These are phyloP conservation scores for Spheniscus humboldti DNA, from an alignment of 2,797 vertebrate species.

Conservation along the genomic window DNA sequence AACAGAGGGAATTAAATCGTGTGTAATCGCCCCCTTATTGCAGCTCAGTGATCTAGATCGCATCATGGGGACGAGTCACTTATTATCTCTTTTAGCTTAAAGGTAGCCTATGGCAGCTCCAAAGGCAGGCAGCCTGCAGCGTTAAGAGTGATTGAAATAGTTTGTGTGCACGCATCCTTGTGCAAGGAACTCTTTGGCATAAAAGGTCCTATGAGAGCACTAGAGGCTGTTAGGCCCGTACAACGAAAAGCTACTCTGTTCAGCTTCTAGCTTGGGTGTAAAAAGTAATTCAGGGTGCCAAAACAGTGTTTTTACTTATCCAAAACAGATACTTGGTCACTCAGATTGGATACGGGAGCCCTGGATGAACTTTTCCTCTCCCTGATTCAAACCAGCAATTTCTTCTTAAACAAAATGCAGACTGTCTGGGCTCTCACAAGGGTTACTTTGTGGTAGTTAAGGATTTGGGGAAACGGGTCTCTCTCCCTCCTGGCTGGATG, in stretches of 20 bases:
- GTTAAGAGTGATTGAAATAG: neutral
- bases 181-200: neutral
- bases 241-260: neutral
- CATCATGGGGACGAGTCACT: neutral
- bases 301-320: constrained; percentile 11
- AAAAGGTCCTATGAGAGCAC: neutral
- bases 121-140: neutral
- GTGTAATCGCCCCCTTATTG: neutral
- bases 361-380: constrained; percentile 42
- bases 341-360: neutral
- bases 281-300: constrained; percentile 31
- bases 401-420: constrained; percentile 28
- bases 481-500: neutral
- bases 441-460: constrained; percentile 26
- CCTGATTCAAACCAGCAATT: constrained; percentile 26
- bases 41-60: neutral
- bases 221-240: neutral
- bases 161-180: neutral
- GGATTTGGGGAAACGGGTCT: constrained; percentile 32
- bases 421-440: constrained; percentile 11
- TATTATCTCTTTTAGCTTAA: neutral
- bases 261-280: constrained; percentile 50
- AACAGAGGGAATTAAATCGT: neutral
- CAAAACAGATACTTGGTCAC: neutral
- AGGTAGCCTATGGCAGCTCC: neutral